phyloP scores from a whole-genome alignment of 2,113 vertebrate species.

The Antechinus stuartii region DNA sequence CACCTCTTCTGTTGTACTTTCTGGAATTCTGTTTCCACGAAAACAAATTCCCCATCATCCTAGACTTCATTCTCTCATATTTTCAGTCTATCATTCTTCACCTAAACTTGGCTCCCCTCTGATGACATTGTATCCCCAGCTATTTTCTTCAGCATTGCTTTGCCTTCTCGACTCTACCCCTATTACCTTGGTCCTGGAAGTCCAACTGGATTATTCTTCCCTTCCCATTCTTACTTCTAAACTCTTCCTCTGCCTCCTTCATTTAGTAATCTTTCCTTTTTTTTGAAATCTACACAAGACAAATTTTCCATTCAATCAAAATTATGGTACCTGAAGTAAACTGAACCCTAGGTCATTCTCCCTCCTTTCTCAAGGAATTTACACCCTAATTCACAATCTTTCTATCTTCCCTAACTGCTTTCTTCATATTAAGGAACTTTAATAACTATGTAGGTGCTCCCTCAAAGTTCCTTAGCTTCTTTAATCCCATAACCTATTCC shows the following conservation, averaged over 20 bases:
- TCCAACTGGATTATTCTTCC: not conserved
- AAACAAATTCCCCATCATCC: not conserved
- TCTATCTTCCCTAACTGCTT: not conserved
- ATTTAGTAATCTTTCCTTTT: not conserved
- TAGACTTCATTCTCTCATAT: not conserved
- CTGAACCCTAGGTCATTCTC: not conserved
- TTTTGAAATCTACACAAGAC: not conserved
- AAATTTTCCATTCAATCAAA: not conserved
- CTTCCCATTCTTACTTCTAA: not conserved
- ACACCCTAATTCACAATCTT: not conserved
- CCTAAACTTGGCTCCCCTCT: not conserved
- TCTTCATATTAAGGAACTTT: not conserved
- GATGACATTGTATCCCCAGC: not conserved
- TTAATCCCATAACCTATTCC: not conserved
- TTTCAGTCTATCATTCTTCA: not conserved
- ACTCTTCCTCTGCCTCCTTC: not conserved
- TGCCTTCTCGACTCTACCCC: not conserved
- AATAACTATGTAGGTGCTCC: not conserved
- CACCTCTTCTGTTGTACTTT: not conserved
- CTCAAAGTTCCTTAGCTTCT: not conserved
- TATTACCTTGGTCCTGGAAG: not conserved
- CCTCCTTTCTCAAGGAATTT: not conserved
- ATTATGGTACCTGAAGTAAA: not conserved
- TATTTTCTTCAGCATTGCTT: not conserved
- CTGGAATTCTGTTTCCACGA: not conserved